Evolutionary conservation across 2,797 vertebrate species (phyloP), one percentile per base, ranked within the genome.

Genomic region (Eulemur albifrons): DNA sequence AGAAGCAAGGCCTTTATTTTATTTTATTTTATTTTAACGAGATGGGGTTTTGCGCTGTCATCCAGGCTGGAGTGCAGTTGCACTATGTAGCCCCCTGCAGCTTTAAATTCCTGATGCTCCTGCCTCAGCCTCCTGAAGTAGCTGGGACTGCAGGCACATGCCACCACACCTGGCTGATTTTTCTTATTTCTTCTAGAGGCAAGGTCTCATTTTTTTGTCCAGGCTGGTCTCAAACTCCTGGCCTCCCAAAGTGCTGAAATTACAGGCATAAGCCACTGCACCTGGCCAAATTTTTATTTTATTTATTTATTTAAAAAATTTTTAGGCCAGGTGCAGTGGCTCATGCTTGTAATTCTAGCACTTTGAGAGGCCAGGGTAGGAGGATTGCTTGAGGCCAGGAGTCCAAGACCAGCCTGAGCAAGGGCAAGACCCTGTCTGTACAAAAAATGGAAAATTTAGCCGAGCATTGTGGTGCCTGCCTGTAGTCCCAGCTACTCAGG

Each of bases 231-330:
- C 1, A 6, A 54, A 35, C 48, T 54, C 32, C 75, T 35, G 21
- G 32, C 32, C 12, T 77, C 20, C 48, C 32, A 77, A 52, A 52
- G 75, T 77, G 32, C 32, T 52, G 48, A 32, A 48, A 35, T 52
- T 77, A 35, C 12, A 52, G 75, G 3, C 0, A 4, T 3, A 12
- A 52, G 48, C 48, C 20, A 52, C 1, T 1, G 7, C 8, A 4
- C 50, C 20, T 15, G 1, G 21, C n/a, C 7, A 80, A 61, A 69
- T 21, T 65, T 65, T 65, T 17, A 7, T 65, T 65, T 65, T 65
- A 32, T 65, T 65, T 65, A 65, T n/a, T 65, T 18, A 65, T 65
- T 65, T 65, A 18, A 65, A 65, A n/a, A 65, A 65, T 18, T 9
- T n/a, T 65, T 65, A 65, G 63, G 63, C 63, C 17, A 17, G 63